A percentile compares a stretch with the other conserved stretches of the same genome.
Evolutionary conservation across 1,140 invertebrate genomes (phyloP).

Genomic region (Apis cerana): DNA sequence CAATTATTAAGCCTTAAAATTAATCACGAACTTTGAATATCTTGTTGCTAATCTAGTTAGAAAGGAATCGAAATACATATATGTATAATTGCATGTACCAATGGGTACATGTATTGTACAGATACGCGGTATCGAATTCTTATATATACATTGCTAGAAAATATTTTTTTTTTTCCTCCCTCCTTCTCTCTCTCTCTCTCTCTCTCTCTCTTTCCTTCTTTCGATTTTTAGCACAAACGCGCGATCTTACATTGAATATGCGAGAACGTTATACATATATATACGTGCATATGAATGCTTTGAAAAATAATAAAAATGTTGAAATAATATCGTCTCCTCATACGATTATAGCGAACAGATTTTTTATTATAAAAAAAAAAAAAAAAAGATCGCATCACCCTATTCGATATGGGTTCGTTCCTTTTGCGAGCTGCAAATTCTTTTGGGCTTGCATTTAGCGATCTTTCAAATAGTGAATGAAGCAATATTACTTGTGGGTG

Average conservation of each 20-base stretch:
- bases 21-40: slow-evolving; percentile 34
- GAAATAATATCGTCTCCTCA: background rate
- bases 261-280: slow-evolving; percentile 12
- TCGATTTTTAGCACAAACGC: slow-evolving; percentile 54
- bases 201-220: background rate
- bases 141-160: background rate
- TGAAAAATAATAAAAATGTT: background rate
- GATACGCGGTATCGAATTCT: slow-evolving; percentile 32
- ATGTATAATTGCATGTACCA: background rate
- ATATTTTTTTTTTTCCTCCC: background rate
- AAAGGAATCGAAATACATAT: background rate
- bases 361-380: background rate
- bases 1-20: slow-evolving; percentile 47
- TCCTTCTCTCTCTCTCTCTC: background rate
- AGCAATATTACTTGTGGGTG: no score
- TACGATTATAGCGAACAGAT: background rate
- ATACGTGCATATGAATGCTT: no score
- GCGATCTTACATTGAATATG: background rate
- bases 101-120: slow-evolving; percentile 14
- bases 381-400: background rate
- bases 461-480: no score
- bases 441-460: no score
- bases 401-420: background rate
- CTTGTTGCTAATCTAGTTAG: background rate
- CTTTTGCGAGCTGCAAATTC: no score